Conservation (phyloP, 2,797 vertebrate species). For the Notolabrus celidotus region DNA sequence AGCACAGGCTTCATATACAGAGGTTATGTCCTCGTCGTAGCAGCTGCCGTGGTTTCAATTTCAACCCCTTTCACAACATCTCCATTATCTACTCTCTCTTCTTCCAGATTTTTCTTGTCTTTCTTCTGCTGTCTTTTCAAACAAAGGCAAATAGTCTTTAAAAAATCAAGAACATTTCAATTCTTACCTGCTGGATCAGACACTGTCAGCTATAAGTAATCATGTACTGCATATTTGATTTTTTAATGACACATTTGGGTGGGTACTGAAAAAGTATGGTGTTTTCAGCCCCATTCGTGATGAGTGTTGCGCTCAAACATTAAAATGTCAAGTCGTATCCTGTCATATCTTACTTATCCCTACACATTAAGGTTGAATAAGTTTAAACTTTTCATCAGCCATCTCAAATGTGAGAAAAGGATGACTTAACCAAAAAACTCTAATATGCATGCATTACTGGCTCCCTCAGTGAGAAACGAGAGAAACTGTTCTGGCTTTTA, state of each 20-base stretch:
- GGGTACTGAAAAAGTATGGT: background rate
- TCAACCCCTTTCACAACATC: background rate
- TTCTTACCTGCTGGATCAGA: background rate
- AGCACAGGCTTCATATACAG: background rate
- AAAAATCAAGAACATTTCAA: background rate
- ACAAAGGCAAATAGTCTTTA: background rate
- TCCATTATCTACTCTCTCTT: background rate
- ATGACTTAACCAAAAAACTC: background rate
- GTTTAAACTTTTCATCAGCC: background rate
- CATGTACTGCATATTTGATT: background rate
- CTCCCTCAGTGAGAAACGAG: background rate
- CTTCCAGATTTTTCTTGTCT: background rate
- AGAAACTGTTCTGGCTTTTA: conserved; percentile 18
- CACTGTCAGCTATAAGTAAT: background rate
- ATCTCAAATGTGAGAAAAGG: background rate
- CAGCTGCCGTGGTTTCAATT: background rate
- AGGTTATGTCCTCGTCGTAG: background rate
- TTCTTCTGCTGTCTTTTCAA: background rate
- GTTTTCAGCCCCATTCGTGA: background rate
- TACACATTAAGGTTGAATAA: background rate
- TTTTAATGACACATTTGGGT: background rate
- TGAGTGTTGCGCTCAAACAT: background rate
- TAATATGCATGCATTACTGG: background rate
- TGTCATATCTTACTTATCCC: background rate
- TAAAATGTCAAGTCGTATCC: background rate